Conservation (phyloP, 64 coral and sea anemone genomes). For the Pachyseris speciosa region DNA sequence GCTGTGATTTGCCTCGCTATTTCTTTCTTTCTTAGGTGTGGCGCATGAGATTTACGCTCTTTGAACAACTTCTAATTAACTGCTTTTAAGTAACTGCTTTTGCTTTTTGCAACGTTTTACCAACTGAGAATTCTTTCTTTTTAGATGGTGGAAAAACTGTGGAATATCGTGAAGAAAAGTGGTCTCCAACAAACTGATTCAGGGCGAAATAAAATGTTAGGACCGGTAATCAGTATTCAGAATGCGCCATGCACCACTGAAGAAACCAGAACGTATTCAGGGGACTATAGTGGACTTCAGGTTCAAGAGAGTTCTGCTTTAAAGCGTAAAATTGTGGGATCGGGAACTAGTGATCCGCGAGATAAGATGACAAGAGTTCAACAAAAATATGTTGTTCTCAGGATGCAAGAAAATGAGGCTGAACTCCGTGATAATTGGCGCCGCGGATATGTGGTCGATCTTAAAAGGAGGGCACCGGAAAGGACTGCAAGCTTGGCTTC, state of each 20-base stretch:
- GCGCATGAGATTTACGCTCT: no score
- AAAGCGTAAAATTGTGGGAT: not conserved
- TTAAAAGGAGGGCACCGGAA: not conserved
- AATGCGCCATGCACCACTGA: no score
- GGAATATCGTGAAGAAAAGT: not conserved
- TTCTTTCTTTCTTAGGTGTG: no score
- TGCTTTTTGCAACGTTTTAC: not conserved
- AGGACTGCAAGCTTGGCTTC: not conserved
- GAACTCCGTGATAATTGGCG: not conserved
- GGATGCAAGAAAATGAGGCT: not conserved
- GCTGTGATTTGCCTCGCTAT: no score
- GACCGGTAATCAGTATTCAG: no score
- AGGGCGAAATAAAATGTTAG: not conserved
- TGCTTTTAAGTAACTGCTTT: not conserved
- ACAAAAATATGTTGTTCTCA: not conserved
- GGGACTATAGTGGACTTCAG: not conserved
- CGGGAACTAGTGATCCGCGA: not conserved
- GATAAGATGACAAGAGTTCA: not conserved
- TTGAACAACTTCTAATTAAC: no score
- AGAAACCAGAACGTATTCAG: not conserved
- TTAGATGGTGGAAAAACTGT: constrained; percentile 16
- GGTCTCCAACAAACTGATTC: not conserved
- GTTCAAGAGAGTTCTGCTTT: not conserved
- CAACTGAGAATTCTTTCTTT: not conserved
- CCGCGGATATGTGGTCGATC: no score